Evolutionary conservation across 2,797 vertebrate genomes (phyloP).

Genomic region (Oceanodroma leucorhoa): DNA sequence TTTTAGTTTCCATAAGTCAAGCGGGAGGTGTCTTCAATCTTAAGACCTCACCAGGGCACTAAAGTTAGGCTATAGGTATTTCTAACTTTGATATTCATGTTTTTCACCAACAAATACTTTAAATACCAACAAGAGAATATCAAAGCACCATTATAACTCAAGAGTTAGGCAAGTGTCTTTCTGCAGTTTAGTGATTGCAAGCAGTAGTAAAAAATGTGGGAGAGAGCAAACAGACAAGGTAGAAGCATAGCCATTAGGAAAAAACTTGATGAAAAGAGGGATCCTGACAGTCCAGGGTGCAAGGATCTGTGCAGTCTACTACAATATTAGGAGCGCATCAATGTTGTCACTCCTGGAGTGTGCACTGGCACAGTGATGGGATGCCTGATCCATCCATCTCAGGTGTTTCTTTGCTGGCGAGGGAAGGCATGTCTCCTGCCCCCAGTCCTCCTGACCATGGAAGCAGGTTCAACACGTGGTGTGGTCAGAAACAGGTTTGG

Average conservation of each 20-base stretch:
- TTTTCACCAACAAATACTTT: background rate
- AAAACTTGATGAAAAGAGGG: background rate
- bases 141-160: background rate
- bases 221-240: background rate
- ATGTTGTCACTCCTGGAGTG: accelerated
- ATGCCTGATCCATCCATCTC: background rate
- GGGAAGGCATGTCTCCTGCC: background rate
- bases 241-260: background rate
- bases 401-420: background rate
- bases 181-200: background rate
- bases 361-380: background rate
- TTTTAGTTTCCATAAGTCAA: background rate
- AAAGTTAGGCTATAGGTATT: background rate
- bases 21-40: background rate
- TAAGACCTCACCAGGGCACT: background rate
- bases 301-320: background rate
- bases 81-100: background rate
- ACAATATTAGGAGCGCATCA: accelerated
- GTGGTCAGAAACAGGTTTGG: background rate
- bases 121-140: background rate
- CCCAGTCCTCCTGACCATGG: background rate
- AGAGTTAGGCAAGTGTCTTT: background rate
- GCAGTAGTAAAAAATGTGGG: background rate
- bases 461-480: background rate
- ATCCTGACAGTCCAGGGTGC: background rate